Percentiles rank a stretch among this genome's conserved stretches.
phyloP scores from a whole-genome alignment of 2,797 vertebrate species.

The Anabacerthia variegaticeps region DNA sequence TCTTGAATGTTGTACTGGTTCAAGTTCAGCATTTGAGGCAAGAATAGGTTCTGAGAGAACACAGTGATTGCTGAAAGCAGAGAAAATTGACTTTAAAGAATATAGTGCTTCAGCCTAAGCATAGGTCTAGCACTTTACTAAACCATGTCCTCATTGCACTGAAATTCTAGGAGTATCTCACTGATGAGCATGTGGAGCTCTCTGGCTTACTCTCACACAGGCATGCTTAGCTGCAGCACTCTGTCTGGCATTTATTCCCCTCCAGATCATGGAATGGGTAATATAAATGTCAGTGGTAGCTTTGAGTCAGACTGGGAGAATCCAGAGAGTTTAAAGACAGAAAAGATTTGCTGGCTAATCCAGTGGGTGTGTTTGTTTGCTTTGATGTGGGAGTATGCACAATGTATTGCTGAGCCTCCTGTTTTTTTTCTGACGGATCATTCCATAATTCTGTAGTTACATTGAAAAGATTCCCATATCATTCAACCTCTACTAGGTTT shows the following conservation, averaged over 20 bases:
- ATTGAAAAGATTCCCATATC: not conserved
- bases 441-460: not conserved
- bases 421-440: not conserved
- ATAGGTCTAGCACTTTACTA: not conserved
- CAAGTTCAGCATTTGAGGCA: not conserved
- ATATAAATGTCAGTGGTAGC: not conserved
- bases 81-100: not conserved
- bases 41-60: not conserved
- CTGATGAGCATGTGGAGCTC: not conserved
- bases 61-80: not conserved
- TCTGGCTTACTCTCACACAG: not conserved
- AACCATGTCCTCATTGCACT: not conserved
- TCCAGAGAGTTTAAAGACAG: not conserved
- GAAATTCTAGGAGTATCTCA: not conserved
- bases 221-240: not conserved
- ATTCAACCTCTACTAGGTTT: not conserved
- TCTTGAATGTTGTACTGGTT: accelerated
- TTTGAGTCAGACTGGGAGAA: not conserved
- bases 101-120: not conserved
- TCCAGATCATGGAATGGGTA: not conserved
- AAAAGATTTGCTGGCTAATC: not conserved
- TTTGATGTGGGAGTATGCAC: not conserved
- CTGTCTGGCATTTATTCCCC: not conserved
- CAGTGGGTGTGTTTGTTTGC: not conserved
- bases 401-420: not conserved